Conservation (phyloP, 2,888 invertebrate genomes). For the Hipparchia sbordonii region DNA sequence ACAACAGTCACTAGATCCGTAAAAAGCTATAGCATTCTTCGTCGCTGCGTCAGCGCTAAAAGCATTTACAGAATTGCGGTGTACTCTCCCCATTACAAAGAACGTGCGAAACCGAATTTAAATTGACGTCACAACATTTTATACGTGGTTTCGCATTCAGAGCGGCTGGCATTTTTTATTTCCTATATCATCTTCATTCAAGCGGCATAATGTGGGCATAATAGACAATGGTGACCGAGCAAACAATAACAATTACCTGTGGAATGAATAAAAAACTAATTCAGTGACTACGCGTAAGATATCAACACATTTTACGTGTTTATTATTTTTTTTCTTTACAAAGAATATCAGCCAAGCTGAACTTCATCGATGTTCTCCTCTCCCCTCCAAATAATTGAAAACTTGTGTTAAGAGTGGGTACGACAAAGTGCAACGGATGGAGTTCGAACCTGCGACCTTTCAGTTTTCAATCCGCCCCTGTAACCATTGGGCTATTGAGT, state of each 20-base stretch:
- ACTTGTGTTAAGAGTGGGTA: too few relatives aligned
- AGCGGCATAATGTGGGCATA: constrained; percentile 19
- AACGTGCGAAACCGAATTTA: constrained; percentile 43
- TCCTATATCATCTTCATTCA: constrained; percentile 43
- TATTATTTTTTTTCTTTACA: not conserved
- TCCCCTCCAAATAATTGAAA: too few relatives aligned
- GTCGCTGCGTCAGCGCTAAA: not conserved
- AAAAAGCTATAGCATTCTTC: not conserved
- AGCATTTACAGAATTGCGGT: not conserved
- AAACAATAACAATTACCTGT: constrained; percentile 24
- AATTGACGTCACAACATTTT: constrained; percentile 50
- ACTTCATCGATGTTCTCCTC: too few relatives aligned
- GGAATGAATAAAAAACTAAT: constrained; percentile 8
- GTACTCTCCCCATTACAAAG: not conserved
- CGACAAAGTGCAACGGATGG: too few relatives aligned
- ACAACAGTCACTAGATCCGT: too few relatives aligned
- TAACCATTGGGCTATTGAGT: too few relatives aligned
- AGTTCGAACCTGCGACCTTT: too few relatives aligned
- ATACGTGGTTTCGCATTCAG: constrained; percentile 44
- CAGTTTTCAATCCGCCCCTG: too few relatives aligned
- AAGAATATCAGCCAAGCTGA: too few relatives aligned
- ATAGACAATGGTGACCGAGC: constrained; percentile 26
- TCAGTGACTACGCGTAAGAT: not conserved
- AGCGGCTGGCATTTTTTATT: constrained; percentile 28
- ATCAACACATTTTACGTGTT: not conserved